Evolutionary conservation across 2,113 vertebrate genomes (phyloP).

Genomic region (Notarius quadriscutis): DNA sequence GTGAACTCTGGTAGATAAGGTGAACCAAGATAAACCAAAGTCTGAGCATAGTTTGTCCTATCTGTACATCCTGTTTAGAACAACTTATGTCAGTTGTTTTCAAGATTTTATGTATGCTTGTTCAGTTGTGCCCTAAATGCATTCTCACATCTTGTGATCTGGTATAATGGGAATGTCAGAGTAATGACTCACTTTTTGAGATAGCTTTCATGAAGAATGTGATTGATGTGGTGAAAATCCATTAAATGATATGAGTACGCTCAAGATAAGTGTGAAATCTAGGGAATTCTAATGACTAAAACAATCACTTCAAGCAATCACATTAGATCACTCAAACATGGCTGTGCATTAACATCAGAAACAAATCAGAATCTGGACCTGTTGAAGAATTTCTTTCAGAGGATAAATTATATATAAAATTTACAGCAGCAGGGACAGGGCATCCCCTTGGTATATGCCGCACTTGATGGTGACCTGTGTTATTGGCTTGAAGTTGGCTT

Average conservation of each 20-base stretch:
- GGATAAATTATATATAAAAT: not conserved
- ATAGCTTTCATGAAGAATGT: not conserved
- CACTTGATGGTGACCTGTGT: too few species aligned
- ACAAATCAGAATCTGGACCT: constrained; percentile 5
- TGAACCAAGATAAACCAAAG: not conserved
- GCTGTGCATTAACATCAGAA: not conserved
- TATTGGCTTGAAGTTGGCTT: too few species aligned
- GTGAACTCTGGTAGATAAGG: not conserved
- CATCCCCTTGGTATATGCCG: too few species aligned
- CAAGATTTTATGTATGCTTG: not conserved
- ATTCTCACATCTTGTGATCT: constrained; percentile 11
- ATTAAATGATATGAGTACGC: not conserved
- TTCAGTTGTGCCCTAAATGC: constrained; percentile 4
- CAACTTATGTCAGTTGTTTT: not conserved
- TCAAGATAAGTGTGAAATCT: constrained; percentile 17
- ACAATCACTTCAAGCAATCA: not conserved
- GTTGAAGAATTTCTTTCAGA: not conserved
- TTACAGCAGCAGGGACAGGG: too few species aligned
- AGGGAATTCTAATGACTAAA: constrained; percentile 33
- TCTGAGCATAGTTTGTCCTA: not conserved
- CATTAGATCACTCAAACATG: constrained; percentile 30
- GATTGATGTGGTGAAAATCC: constrained; percentile 23
- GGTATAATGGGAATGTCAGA: constrained; percentile 17
- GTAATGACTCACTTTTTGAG: not conserved
- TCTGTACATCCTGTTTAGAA: not conserved